phyloP scores from a whole-genome alignment of 37 sponge, comb jelly and placozoan species.

The Halisarca cf. caerulea region DNA sequence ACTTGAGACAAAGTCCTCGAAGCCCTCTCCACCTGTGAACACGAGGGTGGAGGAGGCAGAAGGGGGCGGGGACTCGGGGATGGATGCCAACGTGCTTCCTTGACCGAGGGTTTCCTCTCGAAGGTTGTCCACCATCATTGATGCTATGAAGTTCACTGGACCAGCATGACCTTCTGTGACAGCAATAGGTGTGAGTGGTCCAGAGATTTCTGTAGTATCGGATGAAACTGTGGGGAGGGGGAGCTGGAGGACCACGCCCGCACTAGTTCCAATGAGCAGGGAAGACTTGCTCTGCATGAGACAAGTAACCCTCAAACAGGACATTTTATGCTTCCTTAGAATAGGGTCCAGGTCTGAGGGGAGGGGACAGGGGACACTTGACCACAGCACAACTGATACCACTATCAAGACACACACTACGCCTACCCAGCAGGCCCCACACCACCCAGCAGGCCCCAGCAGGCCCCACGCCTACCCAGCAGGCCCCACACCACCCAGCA shows the following conservation, averaged over 20 bases:
- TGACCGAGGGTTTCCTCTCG: neutral
- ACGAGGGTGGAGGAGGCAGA: neutral
- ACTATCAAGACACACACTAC: no score
- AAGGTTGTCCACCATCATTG: neutral
- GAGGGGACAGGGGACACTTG: no score
- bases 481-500: no score
- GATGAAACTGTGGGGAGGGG: conserved; percentile 43
- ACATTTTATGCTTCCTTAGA: conserved; percentile 68
- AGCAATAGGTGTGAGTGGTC: conserved; percentile 6
- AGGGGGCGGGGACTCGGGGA: neutral
- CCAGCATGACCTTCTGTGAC: conserved; percentile 27
- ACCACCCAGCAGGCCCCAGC: no score
- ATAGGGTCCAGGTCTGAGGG: conserved; percentile 29
- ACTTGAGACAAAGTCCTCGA: conserved; percentile 23
- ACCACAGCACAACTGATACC: no score
- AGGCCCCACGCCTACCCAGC: no score
- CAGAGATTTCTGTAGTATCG: neutral
- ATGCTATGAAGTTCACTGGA: conserved; percentile 19
- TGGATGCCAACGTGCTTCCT: neutral
- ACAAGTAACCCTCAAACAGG: conserved; percentile 48
- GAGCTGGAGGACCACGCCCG: conserved; percentile 65
- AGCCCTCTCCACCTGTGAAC: conserved; percentile 29
- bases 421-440: no score
- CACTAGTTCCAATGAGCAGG: conserved; percentile 73
- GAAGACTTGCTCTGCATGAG: conserved; percentile 19